Evolutionary conservation across 2,888 invertebrate species (phyloP), one percentile per base, ranked within the genome.

Genomic region (Pollenia amentaria): DNA sequence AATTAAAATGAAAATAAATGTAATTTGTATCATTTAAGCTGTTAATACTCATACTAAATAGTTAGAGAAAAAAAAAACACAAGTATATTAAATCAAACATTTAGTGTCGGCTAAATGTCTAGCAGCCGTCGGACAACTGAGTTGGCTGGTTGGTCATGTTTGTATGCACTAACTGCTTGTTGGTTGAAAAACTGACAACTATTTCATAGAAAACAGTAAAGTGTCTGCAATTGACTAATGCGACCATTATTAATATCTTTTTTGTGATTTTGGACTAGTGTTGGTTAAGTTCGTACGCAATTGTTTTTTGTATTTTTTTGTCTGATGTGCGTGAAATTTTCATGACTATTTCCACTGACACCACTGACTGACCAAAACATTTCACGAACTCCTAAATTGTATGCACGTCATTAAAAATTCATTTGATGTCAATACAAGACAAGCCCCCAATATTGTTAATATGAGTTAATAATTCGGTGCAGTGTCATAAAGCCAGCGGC

Each of bases 31-130:
- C 75, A 48, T 67, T 81, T 70, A 62, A 75, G 73, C 73, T 46
- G 51, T 40, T 73, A 65, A 80, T 64, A 70, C 69, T 80, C 72
- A 72, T 29, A 62, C 64, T 64, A 57, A 67, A 42, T 8, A 51
- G 8, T 16, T 40, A 38, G 42, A 67, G 18, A 38, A 44, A 51
- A 77, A 67, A 44, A 55, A 14, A 62, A 62, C 21, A 48, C 16
- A 53, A 53, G 76, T 69, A 77, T 83, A 70, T 57, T 57, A 64
- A 83, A 65, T 72, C 77, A 65, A 62, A 78, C 65, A 65, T 72
- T 78, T 78, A 65, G 64, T 78, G 77, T 78, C 77, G 77, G 65
- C 83, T 65, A 60, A 84, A 83, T 64, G 82, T 76, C 76, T 83
- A 46, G 44, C 55, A 70, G 60, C n/a, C 69, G 69, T 48, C 60